phyloP scores from a whole-genome alignment of 1,140 invertebrate genomes.

The Drosophila sechellia region DNA sequence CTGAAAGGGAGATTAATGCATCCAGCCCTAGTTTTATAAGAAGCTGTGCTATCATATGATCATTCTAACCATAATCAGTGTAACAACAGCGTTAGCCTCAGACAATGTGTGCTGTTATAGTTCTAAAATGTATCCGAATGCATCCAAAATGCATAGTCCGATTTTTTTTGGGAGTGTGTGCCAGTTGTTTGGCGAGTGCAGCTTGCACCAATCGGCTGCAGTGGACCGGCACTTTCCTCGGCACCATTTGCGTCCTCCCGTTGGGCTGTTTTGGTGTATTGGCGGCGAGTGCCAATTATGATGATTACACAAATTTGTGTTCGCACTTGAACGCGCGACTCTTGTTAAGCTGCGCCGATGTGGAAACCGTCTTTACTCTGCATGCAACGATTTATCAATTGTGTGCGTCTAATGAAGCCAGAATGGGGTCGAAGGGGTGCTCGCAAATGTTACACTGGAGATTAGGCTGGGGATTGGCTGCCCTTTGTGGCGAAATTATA shows the following conservation, averaged over 20 bases:
- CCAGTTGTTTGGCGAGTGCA: not conserved
- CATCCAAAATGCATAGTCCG: not conserved
- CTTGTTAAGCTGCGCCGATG: not conserved
- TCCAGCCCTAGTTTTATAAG: no score
- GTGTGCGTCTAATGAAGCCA: conserved; percentile 57
- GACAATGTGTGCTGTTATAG: not conserved
- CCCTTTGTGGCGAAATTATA: conserved; percentile 69
- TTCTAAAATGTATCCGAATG: not conserved
- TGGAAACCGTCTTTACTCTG: conserved; percentile 2
- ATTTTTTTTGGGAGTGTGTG: not conserved
- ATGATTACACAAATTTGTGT: conserved; percentile 66
- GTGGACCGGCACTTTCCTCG: conserved; percentile 13
- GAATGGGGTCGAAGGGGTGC: conserved; percentile 8
- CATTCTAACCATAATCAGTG: no score
- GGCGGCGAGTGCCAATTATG: conserved; percentile 66
- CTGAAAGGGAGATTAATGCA: no score
- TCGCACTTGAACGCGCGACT: conserved; percentile 22
- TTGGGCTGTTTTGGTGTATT: conserved; percentile 26
- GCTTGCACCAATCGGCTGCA: conserved; percentile 6
- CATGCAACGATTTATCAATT: conserved; percentile 60
- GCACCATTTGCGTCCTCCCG: conserved; percentile 23
- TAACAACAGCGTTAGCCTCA: no score
- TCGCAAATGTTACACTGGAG: conserved; percentile 72
- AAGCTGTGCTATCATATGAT: no score
- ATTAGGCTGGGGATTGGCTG: conserved; percentile 22